phyloP scores from a whole-genome alignment of 2,797 vertebrate species.

The Pangasius mekongensis region DNA sequence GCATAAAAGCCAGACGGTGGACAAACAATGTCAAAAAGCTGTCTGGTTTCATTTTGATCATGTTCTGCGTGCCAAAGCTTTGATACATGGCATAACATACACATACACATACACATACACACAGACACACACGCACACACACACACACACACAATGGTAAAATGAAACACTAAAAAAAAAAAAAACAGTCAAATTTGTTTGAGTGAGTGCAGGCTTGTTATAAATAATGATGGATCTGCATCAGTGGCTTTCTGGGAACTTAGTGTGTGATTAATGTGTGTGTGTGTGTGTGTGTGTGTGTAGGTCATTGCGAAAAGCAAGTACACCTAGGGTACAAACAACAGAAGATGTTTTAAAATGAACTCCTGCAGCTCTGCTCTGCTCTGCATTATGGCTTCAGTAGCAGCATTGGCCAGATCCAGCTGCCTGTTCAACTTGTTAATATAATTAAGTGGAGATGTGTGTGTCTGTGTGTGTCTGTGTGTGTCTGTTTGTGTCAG shows the following conservation, averaged over 20 bases:
- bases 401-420: neutral
- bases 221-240: conserved; percentile 32
- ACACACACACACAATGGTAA: neutral
- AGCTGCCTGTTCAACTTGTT: conserved; percentile 12
- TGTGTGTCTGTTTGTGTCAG: neutral
- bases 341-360: conserved; percentile 35
- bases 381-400: neutral
- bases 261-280: conserved; percentile 17
- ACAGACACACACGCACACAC: neutral
- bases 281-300: neutral
- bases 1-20: conserved; percentile 43
- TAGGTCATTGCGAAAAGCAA: neutral
- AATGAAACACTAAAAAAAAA: neutral
- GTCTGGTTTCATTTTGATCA: conserved; percentile 18
- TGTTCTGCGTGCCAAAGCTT: conserved; percentile 12
- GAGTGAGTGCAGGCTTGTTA: conserved; percentile 8
- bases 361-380: conserved; percentile 33
- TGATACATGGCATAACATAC: conserved; percentile 2
- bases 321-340: neutral
- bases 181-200: neutral
- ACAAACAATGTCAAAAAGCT: conserved; percentile 35
- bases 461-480: conserved; percentile 2
- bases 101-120: neutral
- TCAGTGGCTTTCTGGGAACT: conserved; percentile 8
- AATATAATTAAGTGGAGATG: conserved; percentile 10